Evolutionary conservation across 2,113 vertebrate species (phyloP).

Genomic region (Rousettus leschenaultii): DNA sequence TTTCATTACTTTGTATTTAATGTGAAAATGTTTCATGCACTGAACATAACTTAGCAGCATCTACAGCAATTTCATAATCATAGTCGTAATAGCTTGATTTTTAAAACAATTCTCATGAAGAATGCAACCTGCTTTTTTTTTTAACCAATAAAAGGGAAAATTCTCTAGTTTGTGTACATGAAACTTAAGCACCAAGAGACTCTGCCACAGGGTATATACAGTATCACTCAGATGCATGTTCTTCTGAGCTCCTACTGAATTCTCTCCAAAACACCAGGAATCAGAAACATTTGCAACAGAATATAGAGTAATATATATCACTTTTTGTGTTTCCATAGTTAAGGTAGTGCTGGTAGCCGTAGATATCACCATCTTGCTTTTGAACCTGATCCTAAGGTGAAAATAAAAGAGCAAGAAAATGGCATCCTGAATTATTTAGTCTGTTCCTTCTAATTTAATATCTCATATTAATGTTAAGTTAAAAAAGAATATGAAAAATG

Average conservation of each 20-base stretch:
- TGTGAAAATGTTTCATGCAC: neutral
- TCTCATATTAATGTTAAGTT: neutral
- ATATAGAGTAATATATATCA: neutral
- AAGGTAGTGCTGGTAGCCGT: neutral
- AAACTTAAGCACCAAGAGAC: neutral
- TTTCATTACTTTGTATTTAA: slow-evolving; percentile 9
- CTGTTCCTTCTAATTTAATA: neutral
- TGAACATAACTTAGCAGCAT: neutral
- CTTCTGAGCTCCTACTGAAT: neutral
- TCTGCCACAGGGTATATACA: neutral
- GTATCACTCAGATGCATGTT: neutral
- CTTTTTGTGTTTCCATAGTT: neutral
- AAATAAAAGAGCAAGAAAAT: neutral
- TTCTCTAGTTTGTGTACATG: too few species aligned
- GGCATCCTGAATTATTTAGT: neutral
- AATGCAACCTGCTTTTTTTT: neutral
- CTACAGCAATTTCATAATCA: neutral
- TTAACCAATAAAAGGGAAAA: neutral
- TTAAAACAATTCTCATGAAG: neutral
- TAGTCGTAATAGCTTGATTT: neutral
- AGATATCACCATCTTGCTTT: neutral
- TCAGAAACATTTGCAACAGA: neutral
- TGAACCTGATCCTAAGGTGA: neutral
- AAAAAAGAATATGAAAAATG: neutral
- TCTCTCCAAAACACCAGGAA: neutral